These are phyloP conservation scores for Patella caerulea DNA, from an alignment of 2,888 invertebrate species.

Conservation along the genomic window DNA sequence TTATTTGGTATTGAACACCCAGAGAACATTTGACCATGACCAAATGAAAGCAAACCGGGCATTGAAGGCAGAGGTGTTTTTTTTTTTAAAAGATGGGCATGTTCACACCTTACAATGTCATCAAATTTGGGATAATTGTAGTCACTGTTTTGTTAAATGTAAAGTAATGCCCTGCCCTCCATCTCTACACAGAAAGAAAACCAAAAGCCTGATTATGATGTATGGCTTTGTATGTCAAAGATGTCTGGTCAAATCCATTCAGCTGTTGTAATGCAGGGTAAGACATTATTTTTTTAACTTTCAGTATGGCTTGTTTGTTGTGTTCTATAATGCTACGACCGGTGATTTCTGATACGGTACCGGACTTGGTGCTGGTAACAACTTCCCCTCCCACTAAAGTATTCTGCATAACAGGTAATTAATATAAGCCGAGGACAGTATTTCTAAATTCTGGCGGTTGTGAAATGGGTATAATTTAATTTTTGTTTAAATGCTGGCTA, in stretches of 20 bases:
- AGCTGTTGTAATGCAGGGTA: neutral
- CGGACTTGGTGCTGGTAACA: too few species aligned
- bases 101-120: neutral
- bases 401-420: too few species aligned
- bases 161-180: neutral
- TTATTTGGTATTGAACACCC: neutral
- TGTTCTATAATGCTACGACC: too few species aligned
- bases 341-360: too few species aligned
- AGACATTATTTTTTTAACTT: neutral
- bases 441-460: neutral
- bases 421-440: too few species aligned
- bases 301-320: neutral
- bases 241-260: neutral
- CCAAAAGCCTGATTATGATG: neutral
- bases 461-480: neutral
- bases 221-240: neutral
- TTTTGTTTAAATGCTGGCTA: too few species aligned
- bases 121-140: neutral
- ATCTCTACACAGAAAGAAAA: neutral
- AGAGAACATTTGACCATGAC: neutral
- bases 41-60: neutral
- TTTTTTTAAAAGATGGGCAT: neutral
- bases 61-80: neutral
- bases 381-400: too few species aligned
- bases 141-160: conserved; percentile 4